Evolutionary conservation across 2,113 vertebrate genomes (phyloP).

Genomic region (Aptenodytes forsteri): DNA sequence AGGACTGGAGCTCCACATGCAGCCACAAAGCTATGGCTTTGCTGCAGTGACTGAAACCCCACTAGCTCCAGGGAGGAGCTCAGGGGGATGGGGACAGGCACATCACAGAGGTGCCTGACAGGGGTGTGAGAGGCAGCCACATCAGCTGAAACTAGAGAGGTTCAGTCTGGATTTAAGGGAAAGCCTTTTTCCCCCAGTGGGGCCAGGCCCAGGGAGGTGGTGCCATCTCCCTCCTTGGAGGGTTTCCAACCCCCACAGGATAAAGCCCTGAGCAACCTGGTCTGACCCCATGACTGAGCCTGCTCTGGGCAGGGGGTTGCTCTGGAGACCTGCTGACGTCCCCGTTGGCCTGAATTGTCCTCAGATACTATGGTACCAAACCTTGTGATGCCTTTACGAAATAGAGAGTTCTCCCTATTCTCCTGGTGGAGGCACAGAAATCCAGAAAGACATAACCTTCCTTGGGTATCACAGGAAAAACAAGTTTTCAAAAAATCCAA

Average conservation of each 20-base stretch:
- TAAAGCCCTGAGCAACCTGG: not conserved
- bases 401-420: not conserved
- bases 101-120: not conserved
- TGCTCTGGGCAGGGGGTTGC: not conserved
- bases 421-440: not conserved
- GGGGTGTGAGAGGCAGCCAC: rapidly evolving
- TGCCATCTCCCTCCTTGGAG: not conserved
- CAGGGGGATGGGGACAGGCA: not conserved
- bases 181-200: not conserved
- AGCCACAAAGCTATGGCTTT: not conserved
- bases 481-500: not conserved
- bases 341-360: not conserved
- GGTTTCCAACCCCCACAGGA: not conserved
- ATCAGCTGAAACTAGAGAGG: not conserved
- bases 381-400: not conserved
- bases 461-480: not conserved
- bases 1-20: not conserved
- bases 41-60: not conserved
- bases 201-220: not conserved
- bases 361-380: not conserved
- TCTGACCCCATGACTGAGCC: not conserved
- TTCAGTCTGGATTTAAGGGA: not conserved
- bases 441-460: not conserved
- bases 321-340: not conserved
- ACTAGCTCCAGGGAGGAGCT: not conserved